phyloP scores from a whole-genome alignment of 1,140 invertebrate genomes.

The Olivierus martensii region DNA sequence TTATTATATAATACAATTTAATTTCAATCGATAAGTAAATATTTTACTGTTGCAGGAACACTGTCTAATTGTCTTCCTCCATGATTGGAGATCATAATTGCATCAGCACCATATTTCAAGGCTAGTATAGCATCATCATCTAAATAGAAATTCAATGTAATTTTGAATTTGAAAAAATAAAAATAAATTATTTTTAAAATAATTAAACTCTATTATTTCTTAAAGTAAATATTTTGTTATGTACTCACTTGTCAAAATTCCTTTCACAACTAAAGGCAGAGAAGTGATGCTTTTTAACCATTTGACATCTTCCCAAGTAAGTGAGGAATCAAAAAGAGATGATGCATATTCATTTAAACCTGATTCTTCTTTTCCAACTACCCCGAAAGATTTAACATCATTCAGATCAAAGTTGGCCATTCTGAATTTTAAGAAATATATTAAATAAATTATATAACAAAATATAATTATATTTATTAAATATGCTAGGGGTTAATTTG shows the following conservation, averaged over 20 bases:
- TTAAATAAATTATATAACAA: no score
- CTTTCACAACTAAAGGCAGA: conserved; percentile 77
- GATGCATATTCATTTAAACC: conserved; percentile 60
- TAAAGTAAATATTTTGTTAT: not conserved
- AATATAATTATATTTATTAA: no score
- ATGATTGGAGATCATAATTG: conserved; percentile 81
- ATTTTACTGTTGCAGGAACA: conserved; percentile 57
- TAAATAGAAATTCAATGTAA: not conserved
- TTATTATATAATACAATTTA: no score
- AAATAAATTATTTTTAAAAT: not conserved
- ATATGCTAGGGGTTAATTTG: no score
- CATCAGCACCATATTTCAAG: conserved; percentile 52
- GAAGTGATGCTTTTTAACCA: conserved; percentile 60
- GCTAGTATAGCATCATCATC: conserved; percentile 69
- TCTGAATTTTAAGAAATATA: no score
- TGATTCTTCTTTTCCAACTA: conserved; percentile 34
- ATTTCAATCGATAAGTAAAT: conserved; percentile 57
- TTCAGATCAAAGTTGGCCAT: conserved; percentile 57
- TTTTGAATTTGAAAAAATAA: no score
- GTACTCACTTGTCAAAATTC: conserved; percentile 49
- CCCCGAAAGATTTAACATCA: no score
- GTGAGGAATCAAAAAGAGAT: conserved; percentile 51
- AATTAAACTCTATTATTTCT: not conserved
- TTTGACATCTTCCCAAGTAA: conserved; percentile 68
- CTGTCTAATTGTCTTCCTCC: conserved; percentile 77